These are phyloP conservation scores for Drosophila parvula DNA, from an alignment of 1,140 invertebrate species.

Conservation along the genomic window DNA sequence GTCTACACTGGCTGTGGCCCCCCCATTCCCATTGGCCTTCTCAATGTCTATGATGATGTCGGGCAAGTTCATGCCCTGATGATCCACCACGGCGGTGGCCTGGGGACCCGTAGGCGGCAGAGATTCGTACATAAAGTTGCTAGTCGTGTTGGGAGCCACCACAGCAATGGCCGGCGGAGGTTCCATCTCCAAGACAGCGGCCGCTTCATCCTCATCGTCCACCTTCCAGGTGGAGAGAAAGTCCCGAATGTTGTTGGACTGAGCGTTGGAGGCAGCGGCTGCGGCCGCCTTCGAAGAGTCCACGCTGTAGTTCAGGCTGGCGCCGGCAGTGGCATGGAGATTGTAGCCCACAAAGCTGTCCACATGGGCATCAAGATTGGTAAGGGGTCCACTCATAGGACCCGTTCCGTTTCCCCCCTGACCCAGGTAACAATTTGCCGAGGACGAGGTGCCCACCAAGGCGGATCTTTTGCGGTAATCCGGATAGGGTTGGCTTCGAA, in stretches of 20 bases:
- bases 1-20: conserved; percentile 24
- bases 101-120: conserved; percentile 51
- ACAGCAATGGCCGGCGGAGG: conserved; percentile 44
- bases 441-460: conserved; percentile 14
- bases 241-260: conserved; percentile 75
- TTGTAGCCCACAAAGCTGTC: conserved; percentile 63
- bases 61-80: conserved; percentile 69
- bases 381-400: conserved; percentile 14
- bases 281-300: conserved; percentile 6
- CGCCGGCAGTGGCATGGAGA: conserved; percentile 44
- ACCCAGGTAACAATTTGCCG: conserved; percentile 52
- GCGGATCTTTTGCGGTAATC: conserved; percentile 66
- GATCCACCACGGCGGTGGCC: conserved; percentile 56
- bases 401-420: conserved; percentile 28
- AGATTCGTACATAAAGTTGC: conserved; percentile 66
- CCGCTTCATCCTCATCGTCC: conserved; percentile 72
- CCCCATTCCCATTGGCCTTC: conserved; percentile 44
- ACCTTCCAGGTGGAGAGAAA: conserved; percentile 83
- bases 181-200: conserved; percentile 18
- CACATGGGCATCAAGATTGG: conserved; percentile 62
- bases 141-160: conserved; percentile 38
- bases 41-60: conserved; percentile 83
- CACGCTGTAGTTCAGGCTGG: background rate
- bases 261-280: conserved; percentile 30
- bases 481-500: conserved; percentile 30